A percentile compares a stretch with the other conserved stretches of the same genome.
These are phyloP conservation scores for Nycticryphes semicollaris DNA, from an alignment of 2,113 vertebrate species.

Conservation along the genomic window DNA sequence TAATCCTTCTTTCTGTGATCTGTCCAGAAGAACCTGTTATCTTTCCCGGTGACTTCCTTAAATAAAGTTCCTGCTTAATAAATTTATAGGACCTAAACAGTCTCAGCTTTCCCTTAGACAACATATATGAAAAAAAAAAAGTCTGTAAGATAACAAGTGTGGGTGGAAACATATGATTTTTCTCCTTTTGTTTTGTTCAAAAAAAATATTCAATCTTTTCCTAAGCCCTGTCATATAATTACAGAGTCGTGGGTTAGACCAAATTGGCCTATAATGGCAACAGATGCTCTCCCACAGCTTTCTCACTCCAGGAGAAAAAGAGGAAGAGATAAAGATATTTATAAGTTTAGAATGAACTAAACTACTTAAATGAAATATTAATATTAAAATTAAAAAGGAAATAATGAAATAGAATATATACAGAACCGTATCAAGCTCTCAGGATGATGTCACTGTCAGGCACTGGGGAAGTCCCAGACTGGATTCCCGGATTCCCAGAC, in stretches of 20 bases:
- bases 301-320: too few species aligned
- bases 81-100: not conserved
- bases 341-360: too few species aligned
- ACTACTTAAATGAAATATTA: too few species aligned
- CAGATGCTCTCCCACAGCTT: too few species aligned
- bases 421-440: too few species aligned
- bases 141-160: not conserved
- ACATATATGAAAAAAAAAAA: not conserved
- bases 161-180: not conserved
- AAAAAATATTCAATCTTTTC: not conserved
- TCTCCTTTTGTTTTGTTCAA: not conserved
- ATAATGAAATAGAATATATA: too few species aligned
- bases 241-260: not conserved
- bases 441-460: too few species aligned
- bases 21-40: not conserved
- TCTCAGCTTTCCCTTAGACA: not conserved
- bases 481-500: too few species aligned
- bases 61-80: not conserved
- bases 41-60: not conserved
- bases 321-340: too few species aligned
- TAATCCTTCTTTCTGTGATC: not conserved
- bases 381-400: too few species aligned
- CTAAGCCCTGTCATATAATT: accelerated
- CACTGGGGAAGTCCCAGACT: too few species aligned
- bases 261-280: too few species aligned